Evolutionary conservation across 2,888 invertebrate species (phyloP), one percentile per base, ranked within the genome.

Genomic region (Clunio marinus): DNA sequence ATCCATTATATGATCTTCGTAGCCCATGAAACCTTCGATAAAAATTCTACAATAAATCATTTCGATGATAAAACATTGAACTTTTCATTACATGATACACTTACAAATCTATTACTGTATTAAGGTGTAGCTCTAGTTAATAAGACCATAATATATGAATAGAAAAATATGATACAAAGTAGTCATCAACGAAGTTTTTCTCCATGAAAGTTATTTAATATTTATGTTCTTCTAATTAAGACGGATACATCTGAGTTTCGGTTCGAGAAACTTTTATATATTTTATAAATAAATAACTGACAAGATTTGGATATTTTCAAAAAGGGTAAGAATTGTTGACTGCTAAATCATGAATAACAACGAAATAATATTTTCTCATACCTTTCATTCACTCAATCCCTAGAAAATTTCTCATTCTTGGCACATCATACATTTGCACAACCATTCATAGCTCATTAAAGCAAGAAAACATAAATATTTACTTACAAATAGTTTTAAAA

Each of bases 21-120:
- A 41, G 63, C 63, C 27, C 63, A 37, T 46, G 63, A 65, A 65
- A 65, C 63, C 46, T 46, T 65, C 46, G 63, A 65, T 65, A 65
- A 65, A 65, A 65, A 65, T 17, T 65, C 46, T 65, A 65, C 63
- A 46, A 25, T 62, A 25, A 62, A 13, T 24, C 41, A 62, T 58
- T 25, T 15, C 41, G n/a, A 41, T 41, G 41, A 15, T 15, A 41
- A 58, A 27, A 27, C 22, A 28, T 8, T 60, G 37, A 60, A 22
- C 55, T 58, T 15, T 37, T 65, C 45, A 46, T 65, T 65, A 37
- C 25, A 65, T 65, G 46, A 65, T 65, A 65, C 45, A 46, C 45
- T 46, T 65, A 46, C 8, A 17, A 65, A 37, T 27, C 63, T 65
- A 65, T 65, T 65, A 65, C 63, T 65, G 63, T 65, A 65, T 65